phyloP scores from a whole-genome alignment of 2,113 vertebrate genomes.

The Ellobius talpinus region DNA sequence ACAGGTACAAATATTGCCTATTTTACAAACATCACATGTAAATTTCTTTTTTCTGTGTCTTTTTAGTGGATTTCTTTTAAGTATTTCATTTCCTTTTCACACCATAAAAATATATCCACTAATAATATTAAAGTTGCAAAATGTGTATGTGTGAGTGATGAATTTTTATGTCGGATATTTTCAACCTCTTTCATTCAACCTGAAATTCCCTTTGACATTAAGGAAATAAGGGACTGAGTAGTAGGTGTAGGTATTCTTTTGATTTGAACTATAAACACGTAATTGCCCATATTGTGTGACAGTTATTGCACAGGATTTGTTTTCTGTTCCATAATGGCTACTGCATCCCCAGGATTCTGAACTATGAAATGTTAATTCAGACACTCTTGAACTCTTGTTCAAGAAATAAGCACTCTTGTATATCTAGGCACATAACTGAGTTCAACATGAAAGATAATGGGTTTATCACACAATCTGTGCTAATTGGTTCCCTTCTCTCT shows the following conservation, averaged over 20 bases:
- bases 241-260: neutral
- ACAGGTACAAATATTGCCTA: neutral
- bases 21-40: neutral
- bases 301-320: neutral
- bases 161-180: neutral
- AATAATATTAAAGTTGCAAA: constrained; percentile 14
- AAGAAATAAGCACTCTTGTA: neutral
- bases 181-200: neutral
- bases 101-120: neutral
- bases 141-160: neutral
- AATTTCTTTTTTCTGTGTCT: neutral
- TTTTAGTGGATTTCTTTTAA: neutral
- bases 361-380: neutral
- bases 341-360: neutral
- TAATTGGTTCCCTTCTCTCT: neutral
- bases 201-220: neutral
- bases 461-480: neutral
- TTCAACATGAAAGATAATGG: neutral
- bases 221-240: neutral
- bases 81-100: neutral
- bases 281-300: neutral
- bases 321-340: neutral
- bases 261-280: neutral
- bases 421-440: neutral
- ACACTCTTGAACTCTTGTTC: constrained; percentile 8